Conservation (phyloP, 1,140 invertebrate species). For the Drosophila setifemur region DNA sequence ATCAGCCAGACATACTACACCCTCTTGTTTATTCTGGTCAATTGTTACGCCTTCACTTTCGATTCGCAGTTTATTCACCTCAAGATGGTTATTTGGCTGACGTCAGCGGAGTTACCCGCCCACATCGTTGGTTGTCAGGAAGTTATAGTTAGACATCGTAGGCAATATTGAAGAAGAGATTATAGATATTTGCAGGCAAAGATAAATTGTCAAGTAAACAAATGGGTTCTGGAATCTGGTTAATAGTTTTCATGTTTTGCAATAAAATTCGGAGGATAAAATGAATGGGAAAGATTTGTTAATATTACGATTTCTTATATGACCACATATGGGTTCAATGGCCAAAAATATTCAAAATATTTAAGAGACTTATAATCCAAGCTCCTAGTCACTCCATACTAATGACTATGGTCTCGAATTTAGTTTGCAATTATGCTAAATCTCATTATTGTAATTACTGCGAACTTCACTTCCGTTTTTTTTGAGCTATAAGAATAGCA, state of each 20-base stretch:
- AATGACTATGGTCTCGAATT: slow-evolving; percentile 42
- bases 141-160: slow-evolving; percentile 41
- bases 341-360: slow-evolving; percentile 6
- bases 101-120: slow-evolving; percentile 46
- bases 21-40: slow-evolving; percentile 31
- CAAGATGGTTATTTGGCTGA: slow-evolving; percentile 21
- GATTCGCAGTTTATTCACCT: slow-evolving; percentile 66
- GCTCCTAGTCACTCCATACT: slow-evolving; percentile 7
- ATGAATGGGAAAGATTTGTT: not conserved
- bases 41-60: slow-evolving; percentile 66
- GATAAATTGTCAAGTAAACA: not conserved
- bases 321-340: not conserved
- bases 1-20: not conserved
- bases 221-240: not conserved
- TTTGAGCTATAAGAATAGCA: slow-evolving; percentile 13
- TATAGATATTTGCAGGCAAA: not conserved
- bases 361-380: slow-evolving; percentile 4
- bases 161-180: not conserved
- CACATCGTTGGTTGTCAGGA: slow-evolving; percentile 46
- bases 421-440: slow-evolving; percentile 35
- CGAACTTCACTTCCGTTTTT: slow-evolving; percentile 46
- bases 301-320: not conserved
- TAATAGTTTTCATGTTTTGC: not conserved
- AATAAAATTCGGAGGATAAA: not conserved
- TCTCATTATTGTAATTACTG: slow-evolving; percentile 58